Evolutionary conservation across 2,888 invertebrate species (phyloP).

Genomic region (Drosophila multiciliata): DNA sequence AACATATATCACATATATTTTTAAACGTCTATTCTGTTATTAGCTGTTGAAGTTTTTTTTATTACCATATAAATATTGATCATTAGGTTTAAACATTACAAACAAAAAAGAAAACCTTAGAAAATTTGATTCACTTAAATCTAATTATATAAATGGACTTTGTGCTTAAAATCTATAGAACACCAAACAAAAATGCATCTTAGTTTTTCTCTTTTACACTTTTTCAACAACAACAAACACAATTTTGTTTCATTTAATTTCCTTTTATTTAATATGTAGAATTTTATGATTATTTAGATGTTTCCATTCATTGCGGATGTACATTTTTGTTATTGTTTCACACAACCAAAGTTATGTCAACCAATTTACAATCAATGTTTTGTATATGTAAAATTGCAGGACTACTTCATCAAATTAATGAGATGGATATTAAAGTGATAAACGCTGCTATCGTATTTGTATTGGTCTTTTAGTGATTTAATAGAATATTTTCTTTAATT

Average conservation of each 20-base stretch:
- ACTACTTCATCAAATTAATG: constrained; percentile 85
- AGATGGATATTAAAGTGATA: constrained; percentile 85
- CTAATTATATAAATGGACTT: neutral
- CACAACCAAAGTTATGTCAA: constrained; percentile 34
- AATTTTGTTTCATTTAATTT: neutral
- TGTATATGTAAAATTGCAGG: constrained; percentile 83
- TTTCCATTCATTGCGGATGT: neutral
- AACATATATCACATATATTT: neutral
- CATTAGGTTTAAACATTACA: neutral
- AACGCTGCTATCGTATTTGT: constrained; percentile 72
- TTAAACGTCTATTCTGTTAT: neutral
- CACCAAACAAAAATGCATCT: neutral
- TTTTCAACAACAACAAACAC: neutral
- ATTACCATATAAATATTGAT: neutral
- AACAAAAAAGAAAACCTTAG: constrained; percentile 1
- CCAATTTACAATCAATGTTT: constrained; percentile 58
- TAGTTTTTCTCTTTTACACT: neutral
- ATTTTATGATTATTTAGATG: neutral
- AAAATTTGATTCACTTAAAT: neutral
- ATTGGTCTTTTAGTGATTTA: constrained; percentile 74
- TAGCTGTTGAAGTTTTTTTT: constrained; percentile 8
- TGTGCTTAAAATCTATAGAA: neutral
- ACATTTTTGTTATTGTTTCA: constrained; percentile 1
- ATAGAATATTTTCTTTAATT: constrained; percentile 69
- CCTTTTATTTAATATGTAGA: neutral